Evolutionary conservation across 1,140 invertebrate species (phyloP), one percentile per base, ranked within the genome.

Genomic region (Papilio dardanus): DNA sequence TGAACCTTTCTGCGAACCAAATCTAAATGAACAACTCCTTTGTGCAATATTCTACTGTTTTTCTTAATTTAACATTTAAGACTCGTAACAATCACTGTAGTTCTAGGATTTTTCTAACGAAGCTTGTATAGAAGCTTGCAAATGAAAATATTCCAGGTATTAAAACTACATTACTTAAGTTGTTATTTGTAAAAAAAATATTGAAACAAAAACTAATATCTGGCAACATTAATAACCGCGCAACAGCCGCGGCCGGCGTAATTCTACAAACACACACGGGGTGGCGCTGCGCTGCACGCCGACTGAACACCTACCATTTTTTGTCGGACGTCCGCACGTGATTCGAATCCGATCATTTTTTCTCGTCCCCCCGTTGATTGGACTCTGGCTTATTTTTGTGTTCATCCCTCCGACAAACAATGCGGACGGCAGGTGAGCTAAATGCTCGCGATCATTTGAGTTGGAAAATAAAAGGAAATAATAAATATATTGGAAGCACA

Each of bases 281-380:
- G 42, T 46, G 42, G 42, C 42, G 42, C 42, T 46, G 42, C 42
- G 42, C 42, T 46, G 42, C 16, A 46, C 19, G 42, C 16, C 42
- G 42, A 46, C 0, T 54, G 50, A 24, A 24, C 50, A 54, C 50
- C 50, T 54, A 54, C 50, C 21, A 54, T 54, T 54, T 54, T 54
- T 54, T 54, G 50, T 54, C 50, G 40, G 71, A 71, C 66, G n/a
- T 42, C 74, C 35, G 76, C 74, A 74, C 79, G 79, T 80, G 79
- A 80, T 71, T 62, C 40, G 79, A 80, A 80, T 80, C 33, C 76
- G 75, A 77, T 80, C 79, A 77, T 81, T 78, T 78, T 75, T 78
- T 77, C 76, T 76, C 78, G 76, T 77, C 78, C 58, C 75, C 58
- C 73, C 75, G 76, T 80, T 80, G 79, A 80, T 80, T 80, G 79